Percentiles rank a stretch among this genome's conserved stretches.
Evolutionary conservation across 1,140 invertebrate species (phyloP).

Genomic region (Hyphantria cunea): DNA sequence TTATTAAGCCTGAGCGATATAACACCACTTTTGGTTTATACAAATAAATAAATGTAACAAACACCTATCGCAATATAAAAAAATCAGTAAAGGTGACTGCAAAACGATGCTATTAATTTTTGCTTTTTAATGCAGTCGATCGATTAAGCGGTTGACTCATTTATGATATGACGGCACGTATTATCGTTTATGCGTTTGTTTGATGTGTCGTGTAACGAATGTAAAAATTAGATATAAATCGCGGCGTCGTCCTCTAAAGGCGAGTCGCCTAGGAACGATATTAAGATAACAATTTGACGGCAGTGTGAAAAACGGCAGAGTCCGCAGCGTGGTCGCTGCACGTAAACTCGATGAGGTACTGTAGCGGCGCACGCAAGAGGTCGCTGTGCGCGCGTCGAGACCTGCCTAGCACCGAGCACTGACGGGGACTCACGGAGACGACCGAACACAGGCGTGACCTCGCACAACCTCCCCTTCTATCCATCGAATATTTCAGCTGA

Average conservation of each 20-base stretch:
- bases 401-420: slow-evolving; percentile 40
- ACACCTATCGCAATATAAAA: slow-evolving; percentile 57
- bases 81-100: slow-evolving; percentile 66
- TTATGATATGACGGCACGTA: slow-evolving; percentile 52
- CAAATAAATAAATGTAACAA: slow-evolving; percentile 48
- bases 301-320: slow-evolving; percentile 72
- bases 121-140: slow-evolving; percentile 76
- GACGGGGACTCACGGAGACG: slow-evolving; percentile 42
- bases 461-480: slow-evolving; percentile 61
- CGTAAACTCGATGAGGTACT: slow-evolving; percentile 62
- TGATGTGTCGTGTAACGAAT: slow-evolving; percentile 40
- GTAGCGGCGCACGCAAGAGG: slow-evolving; percentile 67
- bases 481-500: slow-evolving; percentile 67
- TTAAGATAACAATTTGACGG: slow-evolving; percentile 72
- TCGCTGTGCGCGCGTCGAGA: slow-evolving; percentile 63
- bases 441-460: slow-evolving; percentile 66
- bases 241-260: slow-evolving; percentile 60
- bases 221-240: slow-evolving; percentile 51
- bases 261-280: slow-evolving; percentile 64
- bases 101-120: slow-evolving; percentile 72
- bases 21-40: slow-evolving; percentile 50
- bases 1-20: slow-evolving; percentile 45
- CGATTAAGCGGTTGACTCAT: slow-evolving; percentile 68
- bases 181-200: slow-evolving; percentile 41
- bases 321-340: slow-evolving; percentile 72